A percentile compares a stretch with the other conserved stretches of the same genome.
Evolutionary conservation across 2,113 vertebrate species (phyloP).

Genomic region (Motacilla alba): DNA sequence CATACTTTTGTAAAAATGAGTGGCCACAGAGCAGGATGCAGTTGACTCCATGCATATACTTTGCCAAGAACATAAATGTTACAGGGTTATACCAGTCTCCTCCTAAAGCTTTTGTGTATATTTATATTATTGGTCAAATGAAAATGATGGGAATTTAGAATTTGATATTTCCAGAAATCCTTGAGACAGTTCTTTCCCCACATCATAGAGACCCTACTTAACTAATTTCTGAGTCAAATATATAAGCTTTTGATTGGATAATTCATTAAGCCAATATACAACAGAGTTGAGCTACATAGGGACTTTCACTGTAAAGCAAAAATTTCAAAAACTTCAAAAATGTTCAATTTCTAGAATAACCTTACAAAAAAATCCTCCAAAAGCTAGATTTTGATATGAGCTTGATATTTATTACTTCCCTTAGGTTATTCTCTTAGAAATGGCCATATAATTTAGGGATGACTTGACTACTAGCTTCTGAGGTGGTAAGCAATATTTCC

Average conservation of each 20-base stretch:
- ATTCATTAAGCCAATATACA: neutral
- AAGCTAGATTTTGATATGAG: neutral
- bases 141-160: neutral
- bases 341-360: neutral
- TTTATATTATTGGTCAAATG: neutral
- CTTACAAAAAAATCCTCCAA: neutral
- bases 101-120: neutral
- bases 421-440: neutral
- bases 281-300: neutral
- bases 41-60: neutral
- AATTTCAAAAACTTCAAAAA: constrained; percentile 1
- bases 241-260: constrained; percentile 5
- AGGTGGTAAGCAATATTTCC: constrained; percentile 15
- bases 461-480: neutral
- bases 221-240: neutral
- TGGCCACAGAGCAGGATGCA: neutral
- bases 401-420: constrained; percentile 59
- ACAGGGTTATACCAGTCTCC: neutral
- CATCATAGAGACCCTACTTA: neutral
- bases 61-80: neutral
- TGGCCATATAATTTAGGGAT: constrained; percentile 13
- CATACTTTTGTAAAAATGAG: neutral
- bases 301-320: neutral
- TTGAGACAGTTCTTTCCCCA: neutral
- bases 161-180: neutral